Conservation (phyloP, 2,113 vertebrate species). For the Hiodon alosoides region DNA sequence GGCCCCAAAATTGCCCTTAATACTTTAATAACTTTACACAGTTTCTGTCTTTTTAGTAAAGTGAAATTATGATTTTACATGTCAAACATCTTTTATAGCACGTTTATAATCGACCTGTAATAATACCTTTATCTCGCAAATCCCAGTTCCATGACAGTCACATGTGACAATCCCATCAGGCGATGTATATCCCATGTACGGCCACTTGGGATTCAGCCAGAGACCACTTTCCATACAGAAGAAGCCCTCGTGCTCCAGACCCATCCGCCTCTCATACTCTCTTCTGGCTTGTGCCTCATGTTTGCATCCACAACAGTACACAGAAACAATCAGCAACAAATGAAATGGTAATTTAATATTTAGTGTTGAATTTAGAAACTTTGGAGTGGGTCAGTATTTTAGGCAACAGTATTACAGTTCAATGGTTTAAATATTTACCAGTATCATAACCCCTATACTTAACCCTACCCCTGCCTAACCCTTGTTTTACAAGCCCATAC, state of each 20-base stretch:
- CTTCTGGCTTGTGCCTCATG: constrained; percentile 23
- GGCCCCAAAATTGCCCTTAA: no score
- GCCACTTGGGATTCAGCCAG: constrained; percentile 28
- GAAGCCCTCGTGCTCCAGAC: constrained; percentile 14
- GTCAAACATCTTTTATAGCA: no score
- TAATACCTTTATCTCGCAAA: constrained; percentile 22
- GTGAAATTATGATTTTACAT: no score
- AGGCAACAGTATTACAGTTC: constrained; percentile 4
- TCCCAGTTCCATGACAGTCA: constrained; percentile 21
- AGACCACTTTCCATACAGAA: constrained; percentile 21
- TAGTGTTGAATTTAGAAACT: background rate
- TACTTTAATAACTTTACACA: no score
- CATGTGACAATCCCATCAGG: constrained; percentile 23
- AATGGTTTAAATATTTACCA: constrained; percentile 12
- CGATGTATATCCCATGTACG: constrained; percentile 16
- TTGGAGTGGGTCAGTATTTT: no score
- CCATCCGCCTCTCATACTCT: constrained; percentile 15
- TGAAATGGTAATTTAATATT: constrained; percentile 10
- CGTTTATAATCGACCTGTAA: background rate
- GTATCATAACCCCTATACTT: constrained; percentile 15
- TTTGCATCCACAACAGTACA: constrained; percentile 20
- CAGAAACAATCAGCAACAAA: constrained; percentile 3
- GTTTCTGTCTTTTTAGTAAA: background rate
- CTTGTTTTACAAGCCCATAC: constrained; percentile 3
- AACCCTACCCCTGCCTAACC: constrained; percentile 14